Conservation (phyloP, 2,113 vertebrate genomes). For the Clarias gariepinus region DNA sequence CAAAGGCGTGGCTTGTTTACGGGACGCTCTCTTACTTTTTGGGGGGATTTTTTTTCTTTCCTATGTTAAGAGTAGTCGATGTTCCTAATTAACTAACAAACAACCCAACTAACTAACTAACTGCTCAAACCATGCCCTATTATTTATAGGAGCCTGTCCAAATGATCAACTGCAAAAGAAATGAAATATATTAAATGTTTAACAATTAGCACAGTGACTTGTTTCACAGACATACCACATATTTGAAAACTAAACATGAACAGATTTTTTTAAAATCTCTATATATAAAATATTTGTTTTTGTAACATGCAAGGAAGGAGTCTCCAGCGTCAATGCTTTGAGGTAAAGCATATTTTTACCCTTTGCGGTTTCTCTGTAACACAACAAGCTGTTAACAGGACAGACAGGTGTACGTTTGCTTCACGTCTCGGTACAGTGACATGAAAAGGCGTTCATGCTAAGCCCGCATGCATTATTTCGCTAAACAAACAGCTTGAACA, state of each 20-base stretch:
- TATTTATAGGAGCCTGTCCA: background rate
- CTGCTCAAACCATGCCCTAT: background rate
- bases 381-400: background rate
- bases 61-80: background rate
- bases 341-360: background rate
- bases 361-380: background rate
- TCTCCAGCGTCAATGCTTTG: background rate
- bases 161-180: background rate
- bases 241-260: background rate
- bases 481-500: background rate
- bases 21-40: constrained; percentile 20
- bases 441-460: background rate
- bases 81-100: background rate
- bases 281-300: no score
- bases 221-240: background rate
- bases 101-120: background rate
- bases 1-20: constrained; percentile 34
- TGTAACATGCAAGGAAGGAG: background rate
- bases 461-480: background rate
- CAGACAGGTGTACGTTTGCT: background rate
- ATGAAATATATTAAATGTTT: background rate
- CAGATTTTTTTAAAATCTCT: no score
- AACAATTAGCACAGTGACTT: background rate
- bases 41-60: background rate
- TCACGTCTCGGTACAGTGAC: background rate